Percentiles rank a stretch among this genome's conserved stretches.
phyloP scores from a whole-genome alignment of 2,113 vertebrate species.

The Leucosticte australis region DNA sequence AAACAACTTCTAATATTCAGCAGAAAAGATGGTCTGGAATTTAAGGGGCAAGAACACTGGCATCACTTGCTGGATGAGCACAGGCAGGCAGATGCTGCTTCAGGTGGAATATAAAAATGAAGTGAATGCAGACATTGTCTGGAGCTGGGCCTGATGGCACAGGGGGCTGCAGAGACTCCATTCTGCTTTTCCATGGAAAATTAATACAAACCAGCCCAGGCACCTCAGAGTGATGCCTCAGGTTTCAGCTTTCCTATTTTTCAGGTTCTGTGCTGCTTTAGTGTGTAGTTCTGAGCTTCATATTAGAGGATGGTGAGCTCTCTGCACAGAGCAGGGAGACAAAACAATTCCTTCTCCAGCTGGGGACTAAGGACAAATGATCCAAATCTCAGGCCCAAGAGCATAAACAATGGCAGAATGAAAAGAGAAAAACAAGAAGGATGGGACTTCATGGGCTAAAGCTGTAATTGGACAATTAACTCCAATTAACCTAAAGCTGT shows the following conservation, averaged over 20 bases:
- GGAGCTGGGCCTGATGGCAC: neutral
- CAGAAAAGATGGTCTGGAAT: neutral
- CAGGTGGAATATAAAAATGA: neutral
- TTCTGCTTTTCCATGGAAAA: neutral
- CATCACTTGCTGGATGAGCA: neutral
- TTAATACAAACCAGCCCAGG: neutral
- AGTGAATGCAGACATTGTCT: neutral
- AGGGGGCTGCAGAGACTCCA: neutral
- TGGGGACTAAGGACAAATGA: neutral
- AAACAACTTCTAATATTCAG: neutral
- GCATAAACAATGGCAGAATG: neutral
- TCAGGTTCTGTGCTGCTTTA: neutral
- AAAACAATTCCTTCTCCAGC: neutral
- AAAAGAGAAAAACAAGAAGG: neutral
- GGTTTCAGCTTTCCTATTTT: neutral
- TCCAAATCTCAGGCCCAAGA: neutral
- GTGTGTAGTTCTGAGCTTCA: neutral
- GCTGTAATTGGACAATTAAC: neutral
- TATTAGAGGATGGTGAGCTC: neutral
- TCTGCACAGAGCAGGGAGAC: neutral
- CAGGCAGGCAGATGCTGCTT: neutral
- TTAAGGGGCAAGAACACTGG: neutral
- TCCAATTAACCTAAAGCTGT: neutral
- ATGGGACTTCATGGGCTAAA: neutral
- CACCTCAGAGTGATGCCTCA: neutral